These are phyloP conservation scores for Antedon mediterranea DNA, from an alignment of 53 echinoderm and acorn worm species.

Conservation along the genomic window DNA sequence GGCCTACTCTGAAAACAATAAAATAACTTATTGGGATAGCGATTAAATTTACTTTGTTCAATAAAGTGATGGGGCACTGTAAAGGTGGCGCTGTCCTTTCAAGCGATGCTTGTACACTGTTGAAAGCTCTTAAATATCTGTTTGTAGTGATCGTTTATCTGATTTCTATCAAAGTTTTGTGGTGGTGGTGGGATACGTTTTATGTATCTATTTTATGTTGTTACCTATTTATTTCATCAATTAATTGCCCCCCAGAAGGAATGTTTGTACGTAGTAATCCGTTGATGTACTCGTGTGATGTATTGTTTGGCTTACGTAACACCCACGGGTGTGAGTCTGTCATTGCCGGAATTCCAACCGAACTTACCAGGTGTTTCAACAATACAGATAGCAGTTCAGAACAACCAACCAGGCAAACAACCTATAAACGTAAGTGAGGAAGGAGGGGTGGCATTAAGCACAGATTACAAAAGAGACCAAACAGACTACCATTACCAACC, in stretches of 20 bases:
- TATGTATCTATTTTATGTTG: background rate
- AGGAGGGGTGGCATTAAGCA: background rate
- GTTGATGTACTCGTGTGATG: background rate
- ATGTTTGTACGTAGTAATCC: background rate
- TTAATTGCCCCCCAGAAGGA: background rate
- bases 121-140: too few species aligned
- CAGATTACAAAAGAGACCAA: background rate
- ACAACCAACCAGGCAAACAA: background rate
- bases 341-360: background rate
- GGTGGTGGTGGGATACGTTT: too few species aligned
- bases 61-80: too few species aligned
- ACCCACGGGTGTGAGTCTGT: background rate
- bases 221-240: background rate
- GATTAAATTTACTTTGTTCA: too few species aligned
- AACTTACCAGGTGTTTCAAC: background rate
- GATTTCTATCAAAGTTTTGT: too few species aligned
- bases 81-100: too few species aligned
- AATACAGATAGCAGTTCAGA: too few species aligned
- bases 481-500: constrained; percentile 1
- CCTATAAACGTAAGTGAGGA: background rate
- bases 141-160: too few species aligned
- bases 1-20: too few species aligned
- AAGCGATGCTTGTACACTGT: too few species aligned
- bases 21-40: too few species aligned
- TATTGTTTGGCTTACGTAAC: background rate